Evolutionary conservation across 2,113 vertebrate species (phyloP).

Genomic region (Semicossyphus pulcher): DNA sequence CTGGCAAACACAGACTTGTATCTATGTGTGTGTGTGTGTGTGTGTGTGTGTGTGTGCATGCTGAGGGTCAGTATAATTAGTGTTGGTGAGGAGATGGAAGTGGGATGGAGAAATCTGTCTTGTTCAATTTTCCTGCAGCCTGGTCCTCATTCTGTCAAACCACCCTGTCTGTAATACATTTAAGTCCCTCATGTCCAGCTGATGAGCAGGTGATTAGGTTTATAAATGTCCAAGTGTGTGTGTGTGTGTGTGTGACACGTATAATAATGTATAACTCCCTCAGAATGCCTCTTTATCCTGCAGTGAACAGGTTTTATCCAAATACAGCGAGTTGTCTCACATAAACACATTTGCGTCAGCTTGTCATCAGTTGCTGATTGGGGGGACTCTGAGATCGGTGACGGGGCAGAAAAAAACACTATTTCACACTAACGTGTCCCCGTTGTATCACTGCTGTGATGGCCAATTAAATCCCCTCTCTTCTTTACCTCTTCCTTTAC

Average conservation of each 20-base stretch:
- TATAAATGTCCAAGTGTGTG: not conserved
- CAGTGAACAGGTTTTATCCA: conserved; percentile 3
- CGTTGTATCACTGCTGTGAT: conserved; percentile 19
- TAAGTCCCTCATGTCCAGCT: conserved; percentile 27
- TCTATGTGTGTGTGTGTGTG: conserved; percentile 30
- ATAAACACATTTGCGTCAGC: not conserved
- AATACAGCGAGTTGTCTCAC: conserved; percentile 6
- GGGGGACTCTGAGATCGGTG: conserved; percentile 13
- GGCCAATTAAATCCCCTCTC: conserved; percentile 32
- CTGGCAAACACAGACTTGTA: conserved; percentile 69
- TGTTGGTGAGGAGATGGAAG: conserved; percentile 46
- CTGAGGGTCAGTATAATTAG: conserved; percentile 62
- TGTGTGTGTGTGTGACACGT: not conserved
- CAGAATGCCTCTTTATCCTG: no score
- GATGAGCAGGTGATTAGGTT: conserved; percentile 25
- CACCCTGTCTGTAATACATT: conserved; percentile 33
- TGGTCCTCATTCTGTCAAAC: conserved; percentile 54
- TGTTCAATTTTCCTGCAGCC: conserved; percentile 41
- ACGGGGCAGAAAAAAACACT: conserved; percentile 7
- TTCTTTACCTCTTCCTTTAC: not conserved
- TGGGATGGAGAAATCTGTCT: conserved; percentile 51
- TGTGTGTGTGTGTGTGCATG: conserved; percentile 12
- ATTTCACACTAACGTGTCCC: not conserved
- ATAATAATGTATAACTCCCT: no score
- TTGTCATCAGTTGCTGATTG: conserved; percentile 15